Base-by-base conservation (phyloP, 2,797 vertebrate genomes). In the Schizothorax lantsangensis region DNA sequence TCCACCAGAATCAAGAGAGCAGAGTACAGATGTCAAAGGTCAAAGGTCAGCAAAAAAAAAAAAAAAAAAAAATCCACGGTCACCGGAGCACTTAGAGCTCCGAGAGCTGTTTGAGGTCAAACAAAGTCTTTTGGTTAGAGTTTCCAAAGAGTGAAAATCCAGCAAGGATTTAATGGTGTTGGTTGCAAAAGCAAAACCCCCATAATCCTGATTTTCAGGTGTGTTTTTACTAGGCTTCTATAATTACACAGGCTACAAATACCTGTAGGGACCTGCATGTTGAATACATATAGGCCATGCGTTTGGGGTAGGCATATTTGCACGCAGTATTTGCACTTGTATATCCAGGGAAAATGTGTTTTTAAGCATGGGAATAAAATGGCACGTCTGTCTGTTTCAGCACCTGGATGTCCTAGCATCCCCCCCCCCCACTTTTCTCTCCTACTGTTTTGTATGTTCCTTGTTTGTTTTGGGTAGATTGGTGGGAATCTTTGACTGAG, bases 1-100 rank as follows among this genome's bases (percentile, higher is more conserved):
- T 71, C 74, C n/a, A 43, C n/a, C 52, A 64, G 21, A 30, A 80
- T 43, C 57, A 11, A 59, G 33, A 85, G 86, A 87, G 69, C 64
- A 68, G 17, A 36, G 79, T 86, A 85, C 88, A 90, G 87, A 90
- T 88, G 90, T 84, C 75, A 73, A 17, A 80, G 85, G 88, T 88
- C 80, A 90, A 62, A 82, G 85, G 72, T 87, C 85, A 6, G 36
- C 30, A 30, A 12, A 75, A 81, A 59, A 52, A 78, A 77, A 54
- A 52, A 79, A 30, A 30, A 30, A 30, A 30, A n/a, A n/a, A n/a
- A n/a, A n/a, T n/a, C n/a, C n/a, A 30, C 30, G 86, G 81, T 85
- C 83, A 87, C 75, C 49, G 52, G 80, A 79, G 84, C 82, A 79
- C 84, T 88, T 83, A 89, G 85, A 81, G 57, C 84, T 81, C 84